These are phyloP conservation scores for Dione vanillae DNA, from an alignment of 2,888 invertebrate species.

Conservation along the genomic window DNA sequence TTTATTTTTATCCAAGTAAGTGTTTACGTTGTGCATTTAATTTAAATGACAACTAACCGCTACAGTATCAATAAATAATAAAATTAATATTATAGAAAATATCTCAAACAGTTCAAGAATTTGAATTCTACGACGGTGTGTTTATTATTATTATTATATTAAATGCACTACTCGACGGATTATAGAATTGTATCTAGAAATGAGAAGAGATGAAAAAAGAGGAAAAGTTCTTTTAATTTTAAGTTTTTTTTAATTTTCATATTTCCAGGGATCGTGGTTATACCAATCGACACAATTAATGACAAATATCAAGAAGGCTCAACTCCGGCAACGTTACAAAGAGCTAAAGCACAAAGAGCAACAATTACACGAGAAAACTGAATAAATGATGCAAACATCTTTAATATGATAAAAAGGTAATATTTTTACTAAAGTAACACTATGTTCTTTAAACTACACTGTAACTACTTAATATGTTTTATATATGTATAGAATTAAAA, in stretches of 20 bases:
- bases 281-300: constrained; percentile 95
- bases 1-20: too few species aligned
- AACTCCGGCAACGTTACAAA: constrained; percentile 88
- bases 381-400: constrained; percentile 54
- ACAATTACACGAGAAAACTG: constrained; percentile 65
- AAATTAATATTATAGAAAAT: too few species aligned
- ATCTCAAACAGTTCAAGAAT: too few species aligned
- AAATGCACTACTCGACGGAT: neutral
- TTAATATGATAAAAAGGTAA: neutral
- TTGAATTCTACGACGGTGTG: too few species aligned
- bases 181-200: too few species aligned
- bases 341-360: constrained; percentile 75
- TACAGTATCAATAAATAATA: too few species aligned
- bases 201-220: too few species aligned
- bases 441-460: neutral
- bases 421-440: constrained; percentile 9
- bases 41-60: too few species aligned
- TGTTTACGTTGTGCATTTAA: too few species aligned
- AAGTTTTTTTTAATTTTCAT: neutral
- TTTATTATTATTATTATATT: too few species aligned
- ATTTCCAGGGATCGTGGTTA: constrained; percentile 92
- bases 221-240: too few species aligned
- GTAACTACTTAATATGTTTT: constrained; percentile 4
- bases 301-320: constrained; percentile 92
- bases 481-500: neutral